phyloP scores from a whole-genome alignment of 1,140 invertebrate genomes.

The Drosophila persimilis region DNA sequence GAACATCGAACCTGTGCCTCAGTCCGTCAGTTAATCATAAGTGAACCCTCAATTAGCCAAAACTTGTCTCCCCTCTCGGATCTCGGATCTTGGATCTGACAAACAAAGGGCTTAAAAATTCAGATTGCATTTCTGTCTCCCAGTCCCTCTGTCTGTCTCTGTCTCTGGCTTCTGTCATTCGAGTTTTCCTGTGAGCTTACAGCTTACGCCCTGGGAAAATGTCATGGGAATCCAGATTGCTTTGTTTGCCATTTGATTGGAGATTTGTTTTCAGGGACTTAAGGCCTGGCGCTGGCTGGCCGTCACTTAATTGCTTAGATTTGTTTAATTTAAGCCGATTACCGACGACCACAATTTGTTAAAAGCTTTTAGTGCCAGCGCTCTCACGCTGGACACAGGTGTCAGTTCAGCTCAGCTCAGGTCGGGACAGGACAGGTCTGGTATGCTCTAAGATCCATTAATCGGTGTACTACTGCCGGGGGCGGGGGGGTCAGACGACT shows the following conservation, averaged over 20 bases:
- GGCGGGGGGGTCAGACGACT: constrained; percentile 4
- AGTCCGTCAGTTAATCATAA: constrained; percentile 36
- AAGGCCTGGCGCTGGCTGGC: constrained; percentile 29
- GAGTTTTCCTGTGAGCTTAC: constrained; percentile 26
- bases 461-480: constrained; percentile 41
- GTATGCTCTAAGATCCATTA: constrained; percentile 54
- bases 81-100: no score
- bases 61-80: neutral
- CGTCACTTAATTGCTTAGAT: constrained; percentile 68
- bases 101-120: constrained; percentile 11
- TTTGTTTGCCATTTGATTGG: constrained; percentile 52
- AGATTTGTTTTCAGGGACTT: constrained; percentile 39
- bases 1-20: constrained; percentile 26
- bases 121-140: constrained; percentile 9
- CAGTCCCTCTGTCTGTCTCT: neutral
- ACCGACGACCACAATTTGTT: constrained; percentile 69
- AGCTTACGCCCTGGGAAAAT: constrained; percentile 14
- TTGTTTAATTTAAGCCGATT: constrained; percentile 77
- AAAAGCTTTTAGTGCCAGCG: constrained; percentile 51
- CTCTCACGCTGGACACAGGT: constrained; percentile 37
- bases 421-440: neutral
- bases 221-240: constrained; percentile 36
- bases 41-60: constrained; percentile 25
- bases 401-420: constrained; percentile 37
- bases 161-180: constrained; percentile 15